phyloP scores from a whole-genome alignment of 1,140 invertebrate species.

The Lepidostoma basale region DNA sequence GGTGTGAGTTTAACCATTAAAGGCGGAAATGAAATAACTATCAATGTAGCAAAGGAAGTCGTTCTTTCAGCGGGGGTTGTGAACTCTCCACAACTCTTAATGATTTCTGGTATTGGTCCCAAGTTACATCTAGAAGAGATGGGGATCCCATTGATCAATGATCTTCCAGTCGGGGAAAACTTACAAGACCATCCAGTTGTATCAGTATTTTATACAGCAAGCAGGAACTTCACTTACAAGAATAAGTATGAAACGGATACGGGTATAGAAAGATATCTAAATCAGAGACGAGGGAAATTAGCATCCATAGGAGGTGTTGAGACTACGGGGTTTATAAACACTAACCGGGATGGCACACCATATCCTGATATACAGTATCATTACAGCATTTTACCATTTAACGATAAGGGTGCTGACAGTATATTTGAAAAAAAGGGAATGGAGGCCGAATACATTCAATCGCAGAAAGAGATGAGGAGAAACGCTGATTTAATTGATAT shows the following conservation, averaged over 20 bases:
- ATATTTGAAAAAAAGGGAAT: slow-evolving; percentile 20
- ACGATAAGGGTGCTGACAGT: background rate
- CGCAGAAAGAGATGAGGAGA: slow-evolving; percentile 47
- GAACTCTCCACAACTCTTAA: slow-evolving; percentile 80
- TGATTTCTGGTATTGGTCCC: slow-evolving; percentile 88
- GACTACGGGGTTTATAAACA: slow-evolving; percentile 45
- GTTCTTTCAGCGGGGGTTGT: slow-evolving; percentile 81
- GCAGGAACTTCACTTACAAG: background rate
- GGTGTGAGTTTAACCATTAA: slow-evolving; percentile 74
- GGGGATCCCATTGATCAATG: slow-evolving; percentile 73
- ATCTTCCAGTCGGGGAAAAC: slow-evolving; percentile 74
- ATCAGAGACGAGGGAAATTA: slow-evolving; percentile 5
- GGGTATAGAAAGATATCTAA: slow-evolving; percentile 6
- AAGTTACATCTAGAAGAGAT: slow-evolving; percentile 72
- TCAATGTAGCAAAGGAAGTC: slow-evolving; percentile 76
- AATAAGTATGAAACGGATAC: background rate
- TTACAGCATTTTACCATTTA: background rate
- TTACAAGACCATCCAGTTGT: slow-evolving; percentile 65
- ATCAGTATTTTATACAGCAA: slow-evolving; percentile 24
- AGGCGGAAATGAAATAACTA: slow-evolving; percentile 68
- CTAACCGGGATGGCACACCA: slow-evolving; percentile 26
- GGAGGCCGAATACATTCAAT: slow-evolving; percentile 14
- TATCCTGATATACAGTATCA: slow-evolving; percentile 40
- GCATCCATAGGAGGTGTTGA: slow-evolving; percentile 8
- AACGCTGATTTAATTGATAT: slow-evolving; percentile 53